Evolutionary conservation across 2,113 vertebrate species (phyloP).

Genomic region (Ammodytes dubius): DNA sequence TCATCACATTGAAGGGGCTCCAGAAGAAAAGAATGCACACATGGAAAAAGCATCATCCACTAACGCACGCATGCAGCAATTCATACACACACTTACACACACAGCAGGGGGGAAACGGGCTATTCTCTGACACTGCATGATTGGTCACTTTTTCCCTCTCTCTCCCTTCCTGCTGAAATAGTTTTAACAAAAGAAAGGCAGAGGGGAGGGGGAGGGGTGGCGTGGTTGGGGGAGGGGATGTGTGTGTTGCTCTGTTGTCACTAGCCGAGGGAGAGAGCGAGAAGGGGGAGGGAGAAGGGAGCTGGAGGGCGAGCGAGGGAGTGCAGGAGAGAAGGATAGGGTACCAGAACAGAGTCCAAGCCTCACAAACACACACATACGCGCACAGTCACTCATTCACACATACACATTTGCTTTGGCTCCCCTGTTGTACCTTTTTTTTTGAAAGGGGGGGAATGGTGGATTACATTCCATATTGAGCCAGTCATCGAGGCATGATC

Average conservation of each 20-base stretch:
- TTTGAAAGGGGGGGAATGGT: constrained; percentile 42
- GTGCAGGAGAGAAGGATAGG: constrained; percentile 67
- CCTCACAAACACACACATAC: constrained; percentile 20
- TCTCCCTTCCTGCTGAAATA: constrained; percentile 83
- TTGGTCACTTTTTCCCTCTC: constrained; percentile 81
- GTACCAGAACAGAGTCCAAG: constrained; percentile 63
- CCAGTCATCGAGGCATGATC: constrained; percentile 49
- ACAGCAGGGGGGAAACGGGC: constrained; percentile 49
- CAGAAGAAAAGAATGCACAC: constrained; percentile 2
- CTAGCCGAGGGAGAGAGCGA: constrained; percentile 56
- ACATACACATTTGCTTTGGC: constrained; percentile 24
- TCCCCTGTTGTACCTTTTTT: constrained; percentile 42
- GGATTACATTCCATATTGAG: constrained; percentile 63
- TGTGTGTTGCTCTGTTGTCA: constrained; percentile 79
- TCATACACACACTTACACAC: constrained; percentile 24
- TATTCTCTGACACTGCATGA: constrained; percentile 76
- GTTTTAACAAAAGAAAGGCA: constrained; percentile 82
- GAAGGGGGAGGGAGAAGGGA: constrained; percentile 55
- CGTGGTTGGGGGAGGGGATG: constrained; percentile 71
- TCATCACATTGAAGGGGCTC: constrained; percentile 31
- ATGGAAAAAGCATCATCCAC: constrained; percentile 29
- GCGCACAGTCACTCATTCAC: constrained; percentile 1
- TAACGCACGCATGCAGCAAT: constrained; percentile 1
- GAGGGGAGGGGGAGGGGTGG: constrained; percentile 60
- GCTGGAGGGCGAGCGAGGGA: constrained; percentile 65